Percentiles rank a stretch among this genome's conserved stretches.
Conservation (phyloP, 2,113 vertebrate species). For the Camelus bactrianus region DNA sequence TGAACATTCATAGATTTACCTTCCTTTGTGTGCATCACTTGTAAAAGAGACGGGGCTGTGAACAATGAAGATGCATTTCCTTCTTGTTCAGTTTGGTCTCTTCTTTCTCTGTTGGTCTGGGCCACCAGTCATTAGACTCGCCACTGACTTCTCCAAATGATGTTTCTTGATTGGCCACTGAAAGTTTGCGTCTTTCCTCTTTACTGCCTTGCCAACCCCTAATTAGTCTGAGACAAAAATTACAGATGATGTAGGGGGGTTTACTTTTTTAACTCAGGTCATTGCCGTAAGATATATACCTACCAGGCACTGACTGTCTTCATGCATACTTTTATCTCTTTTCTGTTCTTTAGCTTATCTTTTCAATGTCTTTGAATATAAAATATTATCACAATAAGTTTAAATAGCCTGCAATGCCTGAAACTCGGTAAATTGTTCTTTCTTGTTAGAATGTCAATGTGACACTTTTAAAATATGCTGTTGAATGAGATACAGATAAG, state of each 20-base stretch:
- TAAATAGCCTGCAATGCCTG: not conserved
- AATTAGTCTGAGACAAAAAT: not conserved
- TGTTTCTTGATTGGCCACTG: not conserved
- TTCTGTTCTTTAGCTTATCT: not conserved
- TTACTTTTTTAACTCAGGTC: not conserved
- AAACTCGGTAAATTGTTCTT: conserved; percentile 42
- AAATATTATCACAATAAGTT: conserved; percentile 39
- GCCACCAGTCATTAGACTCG: not conserved
- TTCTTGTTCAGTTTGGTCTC: not conserved
- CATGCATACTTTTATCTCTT: not conserved
- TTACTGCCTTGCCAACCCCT: not conserved
- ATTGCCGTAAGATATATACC: not conserved
- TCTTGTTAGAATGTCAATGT: conserved; percentile 36
- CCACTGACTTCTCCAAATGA: not conserved
- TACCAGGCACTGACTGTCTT: not conserved
- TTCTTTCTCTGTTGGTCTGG: not conserved
- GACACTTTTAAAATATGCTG: not conserved
- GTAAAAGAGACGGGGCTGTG: not conserved
- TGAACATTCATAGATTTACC: too few relatives aligned
- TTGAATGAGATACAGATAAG: conserved; percentile 47
- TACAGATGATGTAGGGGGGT: not conserved
- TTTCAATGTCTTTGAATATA: not conserved
- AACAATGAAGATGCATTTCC: not conserved
- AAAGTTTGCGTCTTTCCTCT: not conserved
- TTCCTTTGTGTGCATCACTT: not conserved